Evolutionary conservation across 2,888 invertebrate species (phyloP), one percentile per base, ranked within the genome.

Genomic region (Enoplolaimus lenunculus): DNA sequence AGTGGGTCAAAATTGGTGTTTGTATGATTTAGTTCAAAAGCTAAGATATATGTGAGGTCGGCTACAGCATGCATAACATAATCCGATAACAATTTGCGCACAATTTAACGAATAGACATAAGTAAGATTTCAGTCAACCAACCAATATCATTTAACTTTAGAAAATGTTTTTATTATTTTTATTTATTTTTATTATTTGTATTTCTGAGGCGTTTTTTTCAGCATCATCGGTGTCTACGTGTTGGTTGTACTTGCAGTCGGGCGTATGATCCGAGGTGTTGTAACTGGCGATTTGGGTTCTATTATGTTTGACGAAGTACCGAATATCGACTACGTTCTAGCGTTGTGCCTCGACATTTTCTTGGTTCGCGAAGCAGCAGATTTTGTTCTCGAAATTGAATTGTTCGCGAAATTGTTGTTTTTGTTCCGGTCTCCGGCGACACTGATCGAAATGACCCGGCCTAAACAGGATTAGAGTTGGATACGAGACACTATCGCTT

Each of bases 211-310:
- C n/a, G n/a, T n/a, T n/a, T n/a, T n/a, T n/a, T n/a, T 69, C 85
- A 95, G 95, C 75, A 95, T 98, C 76, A 89, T 97, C 80, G 94
- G 95, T 30, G 84, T 97, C 77, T 98, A 98, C 83, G 90, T 93
- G 16, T 93, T 94, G 7, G 87, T 94, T 80, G 94, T 98, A 73
- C 88, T 97, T 81, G 87, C 97, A 76, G 89, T 92, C 74, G 91
- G 93, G 75, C 89, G 91, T 74, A 86, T 94, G 74, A 87, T 95
- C 74, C 88, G 94, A 75, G 89, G 90, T 31, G 87, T 90, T 82
- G 89, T 91, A 84, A 90, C 90, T 70, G 93, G 91, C 69, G 88
- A 90, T 80, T 91, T 91, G 77, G 88, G 88, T 75, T 90, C 89
- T 83, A 85, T 86, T 69, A 85, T 86, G 83, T 85, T 85, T 76